Base-by-base conservation (phyloP, 1,140 invertebrate species). In the Drosophila novamexicana region DNA sequence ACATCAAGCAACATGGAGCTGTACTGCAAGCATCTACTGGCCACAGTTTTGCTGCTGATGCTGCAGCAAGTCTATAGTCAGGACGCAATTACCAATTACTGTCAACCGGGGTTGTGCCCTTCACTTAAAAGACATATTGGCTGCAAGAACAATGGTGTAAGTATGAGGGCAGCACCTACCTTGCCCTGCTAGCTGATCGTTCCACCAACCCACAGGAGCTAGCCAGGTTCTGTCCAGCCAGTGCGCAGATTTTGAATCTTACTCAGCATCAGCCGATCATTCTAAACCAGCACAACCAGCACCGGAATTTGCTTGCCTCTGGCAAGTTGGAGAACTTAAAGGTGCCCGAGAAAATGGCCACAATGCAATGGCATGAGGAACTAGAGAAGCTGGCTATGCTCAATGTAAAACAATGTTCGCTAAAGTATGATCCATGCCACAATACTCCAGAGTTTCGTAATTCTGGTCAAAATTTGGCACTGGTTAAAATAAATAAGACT, bases 341-440 rank as follows among this genome's bases (percentile, higher is more conserved):
- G 1, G 8, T 10, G 1, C 80, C 83, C 2, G 79, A 89, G 16
- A 78, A 71, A 37, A 89, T 88, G 84, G 83, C 80, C 59, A 72
- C 63, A 6, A 59, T 88, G 70, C 73, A 67, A 16, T 88, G 83
- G 83, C 56, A 67, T 9, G 8, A 54, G 0, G 84, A 89, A 10
- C 42, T 88, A 36, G 80, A 64, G 44, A 7, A 64, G 7, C 12
- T 88, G 52, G 83, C 83, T 12, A 44, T 50, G 6, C 22, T 89
- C 8, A 89, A 83, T 54, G 83, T 80, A 6, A 77, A 70, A 39
- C 83, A 89, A 44, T 88, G 83, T 34, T 29, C 8, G 0, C 0
- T 80, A 45, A 22, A 45, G 7, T 42, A 69, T 45, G 83, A 89
- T 53, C 39, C 37, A 3, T 88, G 83, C 7, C 84, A 89, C 67